These are phyloP conservation scores for Speoplatyrhinus poulsoni DNA, from an alignment of 2,113 vertebrate genomes.

Conservation along the genomic window DNA sequence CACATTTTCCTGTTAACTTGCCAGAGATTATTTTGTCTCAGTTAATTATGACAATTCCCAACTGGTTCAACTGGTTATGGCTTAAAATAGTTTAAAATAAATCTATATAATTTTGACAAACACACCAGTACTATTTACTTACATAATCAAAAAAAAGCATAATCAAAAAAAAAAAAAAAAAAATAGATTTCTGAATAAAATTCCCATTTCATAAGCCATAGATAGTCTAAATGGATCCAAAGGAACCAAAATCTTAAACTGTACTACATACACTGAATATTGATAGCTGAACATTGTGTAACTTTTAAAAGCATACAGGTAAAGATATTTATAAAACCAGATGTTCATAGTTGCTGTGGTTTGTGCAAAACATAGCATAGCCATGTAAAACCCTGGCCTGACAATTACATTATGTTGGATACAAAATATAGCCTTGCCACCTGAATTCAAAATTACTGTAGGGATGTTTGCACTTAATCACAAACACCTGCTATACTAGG, in stretches of 20 bases:
- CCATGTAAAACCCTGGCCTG: background rate
- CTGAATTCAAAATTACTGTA: background rate
- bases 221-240: no score
- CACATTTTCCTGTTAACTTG: background rate
- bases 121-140: background rate
- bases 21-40: background rate
- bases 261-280: no score
- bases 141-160: background rate
- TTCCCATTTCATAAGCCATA: no score
- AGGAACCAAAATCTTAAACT: no score
- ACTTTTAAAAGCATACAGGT: no score
- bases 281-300: no score
- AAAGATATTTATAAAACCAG: no score
- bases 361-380: background rate
- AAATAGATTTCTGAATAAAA: background rate
- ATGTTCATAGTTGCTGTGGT: no score
- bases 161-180: background rate
- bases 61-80: constrained; percentile 29
- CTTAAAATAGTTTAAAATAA: constrained; percentile 13
- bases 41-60: constrained; percentile 19
- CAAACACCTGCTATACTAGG: no score
- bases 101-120: background rate
- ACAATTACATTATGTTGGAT: background rate
- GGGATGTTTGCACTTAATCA: background rate
- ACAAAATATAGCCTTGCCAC: background rate